phyloP scores from a whole-genome alignment of 2,797 vertebrate genomes.

The Silurus aristotelis region DNA sequence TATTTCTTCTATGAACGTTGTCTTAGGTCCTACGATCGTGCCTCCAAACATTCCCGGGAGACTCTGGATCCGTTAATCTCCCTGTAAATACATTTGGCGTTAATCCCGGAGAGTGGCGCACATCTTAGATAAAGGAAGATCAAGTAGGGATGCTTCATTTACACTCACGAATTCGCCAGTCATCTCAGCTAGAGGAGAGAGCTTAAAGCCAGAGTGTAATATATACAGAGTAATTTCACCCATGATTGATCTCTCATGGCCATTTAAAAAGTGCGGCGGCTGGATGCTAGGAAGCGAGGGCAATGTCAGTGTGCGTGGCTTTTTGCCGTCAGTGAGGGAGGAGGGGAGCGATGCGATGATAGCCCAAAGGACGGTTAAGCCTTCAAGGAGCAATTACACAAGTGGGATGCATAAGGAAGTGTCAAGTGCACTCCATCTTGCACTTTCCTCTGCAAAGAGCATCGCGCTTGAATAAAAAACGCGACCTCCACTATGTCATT shows the following conservation, averaged over 20 bases:
- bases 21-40: slow-evolving; percentile 14
- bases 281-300: slow-evolving; percentile 63
- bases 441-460: slow-evolving; percentile 46
- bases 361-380: slow-evolving; percentile 61
- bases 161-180: slow-evolving; percentile 61
- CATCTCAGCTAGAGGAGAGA: slow-evolving; percentile 59
- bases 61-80: slow-evolving; percentile 68
- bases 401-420: slow-evolving; percentile 46
- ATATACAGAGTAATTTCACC: slow-evolving; percentile 80
- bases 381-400: slow-evolving; percentile 55
- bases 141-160: slow-evolving; percentile 67
- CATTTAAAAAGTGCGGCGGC: slow-evolving; percentile 71
- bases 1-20: neutral
- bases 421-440: slow-evolving; percentile 33
- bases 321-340: slow-evolving; percentile 41
- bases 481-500: slow-evolving; percentile 49
- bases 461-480: slow-evolving; percentile 41
- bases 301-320: slow-evolving; percentile 61
- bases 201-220: slow-evolving; percentile 69
- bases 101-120: slow-evolving; percentile 70
- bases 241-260: slow-evolving; percentile 78
- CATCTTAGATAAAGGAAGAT: slow-evolving; percentile 68
- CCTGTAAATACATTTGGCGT: slow-evolving; percentile 75
- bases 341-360: slow-evolving; percentile 64
- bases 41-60: slow-evolving; percentile 65